Base-by-base conservation (phyloP, 1,140 invertebrate species). In the Pectinophora gossypiella region DNA sequence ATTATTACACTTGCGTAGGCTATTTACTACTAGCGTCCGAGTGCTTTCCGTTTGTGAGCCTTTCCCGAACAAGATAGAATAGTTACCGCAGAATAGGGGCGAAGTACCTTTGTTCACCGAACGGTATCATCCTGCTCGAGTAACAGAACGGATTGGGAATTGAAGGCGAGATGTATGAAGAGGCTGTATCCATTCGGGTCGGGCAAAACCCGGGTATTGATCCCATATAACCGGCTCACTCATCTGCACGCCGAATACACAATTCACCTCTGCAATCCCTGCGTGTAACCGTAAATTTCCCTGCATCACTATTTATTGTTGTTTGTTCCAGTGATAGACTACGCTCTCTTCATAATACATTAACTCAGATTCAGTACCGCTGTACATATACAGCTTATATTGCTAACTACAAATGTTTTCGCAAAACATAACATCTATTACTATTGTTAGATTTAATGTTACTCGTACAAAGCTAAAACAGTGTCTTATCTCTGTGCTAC, bases 131-230 rank as follows among this genome's bases (percentile, higher is more conserved):
- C 36, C 12, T 13, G 16, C 10, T 7, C 7, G 10, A 40, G 36
- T 40, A 40, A 40, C 36, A 40, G 16, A 15, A 40, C 16, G 36
- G 36, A 32, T 32, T 32, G 27, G 27, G n/a, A 15, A 40, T 40
- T 40, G 36, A 40, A 40, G 16, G 13, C 36, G 36, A 18, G 36
- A 16, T 40, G 13, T 18, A 15, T 40, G 36, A 40, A 40, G 36
- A 40, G 36, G 36, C n/a, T 40, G 36, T 40, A 40, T 40, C 36
- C 16, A 40, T 40, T 40, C 16, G 36, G 36, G 16, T 10, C 36
- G n/a, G 36, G 10, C 16, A 10, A 40, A 47, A 38, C 51, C 54
- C 20, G 43, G 3, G 51, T 61, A 61, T 57, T 61, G 54, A 57
- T 61, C 59, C 43, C 48, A n/a, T 40, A 40, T 38, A 50, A 50